phyloP scores from a whole-genome alignment of 2,113 vertebrate species.

The Sporophila hypoxantha region DNA sequence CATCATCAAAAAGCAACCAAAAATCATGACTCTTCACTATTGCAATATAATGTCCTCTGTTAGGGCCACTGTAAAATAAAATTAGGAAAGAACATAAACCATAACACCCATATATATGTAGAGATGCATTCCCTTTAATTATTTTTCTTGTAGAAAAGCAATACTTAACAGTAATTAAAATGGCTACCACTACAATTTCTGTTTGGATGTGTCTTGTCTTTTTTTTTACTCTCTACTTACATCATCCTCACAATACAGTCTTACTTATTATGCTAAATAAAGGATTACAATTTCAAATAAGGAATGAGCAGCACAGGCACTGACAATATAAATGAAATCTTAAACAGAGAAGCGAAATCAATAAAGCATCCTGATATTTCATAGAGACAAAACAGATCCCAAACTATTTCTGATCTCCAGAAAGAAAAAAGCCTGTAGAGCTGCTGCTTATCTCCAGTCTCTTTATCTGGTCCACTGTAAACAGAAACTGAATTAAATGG shows the following conservation, averaged over 20 bases:
- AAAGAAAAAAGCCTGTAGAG: not conserved
- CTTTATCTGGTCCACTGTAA: not conserved
- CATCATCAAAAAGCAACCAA: slow-evolving; percentile 84
- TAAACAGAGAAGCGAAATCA: not conserved
- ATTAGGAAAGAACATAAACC: not conserved
- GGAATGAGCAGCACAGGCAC: not conserved
- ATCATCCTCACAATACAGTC: not conserved
- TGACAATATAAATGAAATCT: not conserved
- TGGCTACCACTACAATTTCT: not conserved
- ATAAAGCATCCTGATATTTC: not conserved
- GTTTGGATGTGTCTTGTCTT: not conserved
- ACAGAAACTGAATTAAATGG: not conserved
- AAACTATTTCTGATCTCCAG: not conserved
- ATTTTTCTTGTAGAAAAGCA: not conserved
- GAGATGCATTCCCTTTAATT: not conserved
- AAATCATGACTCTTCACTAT: slow-evolving; percentile 86
- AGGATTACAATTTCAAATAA: not conserved
- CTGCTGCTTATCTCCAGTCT: not conserved
- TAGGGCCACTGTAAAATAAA: slow-evolving; percentile 74
- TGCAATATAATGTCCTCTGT: slow-evolving; percentile 85
- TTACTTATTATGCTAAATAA: not conserved
- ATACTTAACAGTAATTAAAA: not conserved
- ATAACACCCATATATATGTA: not conserved
- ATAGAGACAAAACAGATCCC: not conserved
- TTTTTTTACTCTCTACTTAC: not conserved